Conservation (phyloP, 2,113 vertebrate species). For the Cyanoramphus novaezelandiae region DNA sequence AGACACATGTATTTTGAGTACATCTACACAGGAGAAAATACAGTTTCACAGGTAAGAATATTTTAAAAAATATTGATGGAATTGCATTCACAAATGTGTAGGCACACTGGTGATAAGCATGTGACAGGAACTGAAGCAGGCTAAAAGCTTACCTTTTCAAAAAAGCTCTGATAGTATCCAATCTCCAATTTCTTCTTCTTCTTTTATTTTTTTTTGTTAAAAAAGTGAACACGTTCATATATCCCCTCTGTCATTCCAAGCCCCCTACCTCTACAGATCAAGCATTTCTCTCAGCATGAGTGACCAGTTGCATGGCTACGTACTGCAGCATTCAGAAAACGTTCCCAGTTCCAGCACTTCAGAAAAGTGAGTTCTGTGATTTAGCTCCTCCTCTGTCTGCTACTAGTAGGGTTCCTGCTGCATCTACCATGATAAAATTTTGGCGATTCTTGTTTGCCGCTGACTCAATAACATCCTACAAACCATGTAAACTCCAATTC, state of each 20-base stretch:
- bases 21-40: background rate
- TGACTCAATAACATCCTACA: background rate
- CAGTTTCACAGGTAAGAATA: accelerated
- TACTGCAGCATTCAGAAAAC: background rate
- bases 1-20: background rate
- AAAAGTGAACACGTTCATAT: accelerated
- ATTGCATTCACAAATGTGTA: background rate
- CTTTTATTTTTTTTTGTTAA: background rate
- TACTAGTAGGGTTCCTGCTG: background rate
- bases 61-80: background rate
- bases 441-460: background rate
- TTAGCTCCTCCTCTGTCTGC: background rate
- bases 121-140: background rate
- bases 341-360: background rate
- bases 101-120: background rate
- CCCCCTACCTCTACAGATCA: accelerated
- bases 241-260: background rate
- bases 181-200: background rate
- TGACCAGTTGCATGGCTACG: background rate
- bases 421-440: background rate
- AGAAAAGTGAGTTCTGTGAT: background rate
- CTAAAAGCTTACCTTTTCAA: background rate
- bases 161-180: too few relatives aligned
- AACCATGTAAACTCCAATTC: background rate
- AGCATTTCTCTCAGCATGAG: background rate